Evolutionary conservation across 2,797 vertebrate species (phyloP), one percentile per base, ranked within the genome.

Genomic region (Synanceia verrucosa): DNA sequence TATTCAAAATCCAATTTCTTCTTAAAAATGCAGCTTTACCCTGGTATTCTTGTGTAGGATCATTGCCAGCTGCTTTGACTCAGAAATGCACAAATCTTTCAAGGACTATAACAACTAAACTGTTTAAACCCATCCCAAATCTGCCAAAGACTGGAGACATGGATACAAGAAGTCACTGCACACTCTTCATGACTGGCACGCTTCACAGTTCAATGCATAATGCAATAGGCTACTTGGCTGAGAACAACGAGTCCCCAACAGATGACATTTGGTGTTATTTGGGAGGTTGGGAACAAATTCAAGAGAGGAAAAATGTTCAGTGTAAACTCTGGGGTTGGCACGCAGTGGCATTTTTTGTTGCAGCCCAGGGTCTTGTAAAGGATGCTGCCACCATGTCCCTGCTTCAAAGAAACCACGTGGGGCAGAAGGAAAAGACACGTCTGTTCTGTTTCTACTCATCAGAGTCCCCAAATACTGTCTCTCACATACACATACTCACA

Each of bases 201-300:
- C 46, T 61, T 76, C 77, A 65, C 43, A 28, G 65, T 65, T 81
- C 21, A 47, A 74, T 86, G 78, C 72, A 88, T 89, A 82, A 88
- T 89, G 79, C 86, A 90, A 85, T 75, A 85, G 62, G 75, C 69
- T 55, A 58, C 78, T 88, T 86, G 76, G 81, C 82, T 36, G 72
- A 82, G 82, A 24, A 79, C 26, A 16, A 76, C 3, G 34, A 83
- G 72, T 61, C 74, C 76, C 81, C 71, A 88, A 87, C 78, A 76
- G 70, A 85, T 77, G 78, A 84, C 85, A 90, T 91, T 86, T 85
- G 83, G 81, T 82, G 76, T 82, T 84, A 84, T 81, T 90, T 81
- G 58, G 72, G 73, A 86, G 70, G 53, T 78, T 78, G 77, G 87
- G 76, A 78, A 85, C 62, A 76, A 69, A 87, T 59, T 88, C 85